Percentiles rank a stretch among this genome's conserved stretches.
Conservation (phyloP, 1,140 invertebrate genomes). For the Neodiprion lecontei region DNA sequence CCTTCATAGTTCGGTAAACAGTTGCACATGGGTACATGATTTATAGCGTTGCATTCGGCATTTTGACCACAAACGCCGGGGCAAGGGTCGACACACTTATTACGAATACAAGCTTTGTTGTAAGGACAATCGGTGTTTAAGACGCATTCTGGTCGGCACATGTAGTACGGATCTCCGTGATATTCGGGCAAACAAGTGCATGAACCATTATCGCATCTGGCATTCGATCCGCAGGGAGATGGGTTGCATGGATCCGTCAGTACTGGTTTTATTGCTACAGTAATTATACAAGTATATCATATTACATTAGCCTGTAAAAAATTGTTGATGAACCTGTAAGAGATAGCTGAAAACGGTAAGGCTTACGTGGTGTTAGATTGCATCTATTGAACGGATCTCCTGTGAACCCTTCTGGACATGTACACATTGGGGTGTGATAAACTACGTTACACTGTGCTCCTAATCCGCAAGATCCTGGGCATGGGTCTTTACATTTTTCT, state of each 20-base stretch:
- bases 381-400: constrained; percentile 60
- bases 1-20: constrained; percentile 80
- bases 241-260: constrained; percentile 71
- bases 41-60: constrained; percentile 75
- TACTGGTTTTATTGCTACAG: constrained; percentile 42
- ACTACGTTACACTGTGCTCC: constrained; percentile 59
- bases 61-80: constrained; percentile 75
- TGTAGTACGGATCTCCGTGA: constrained; percentile 77
- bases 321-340: neutral
- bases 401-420: constrained; percentile 52
- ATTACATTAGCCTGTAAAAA: constrained; percentile 24
- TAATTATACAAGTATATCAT: constrained; percentile 35
- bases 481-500: constrained; percentile 56
- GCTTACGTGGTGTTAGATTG: constrained; percentile 50
- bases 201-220: constrained; percentile 72
- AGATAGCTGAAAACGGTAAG: constrained; percentile 39
- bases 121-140: constrained; percentile 74
- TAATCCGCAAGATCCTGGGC: constrained; percentile 53
- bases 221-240: constrained; percentile 77
- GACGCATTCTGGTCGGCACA: constrained; percentile 76
- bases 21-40: constrained; percentile 78
- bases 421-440: constrained; percentile 58
- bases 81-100: constrained; percentile 77
- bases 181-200: constrained; percentile 77
- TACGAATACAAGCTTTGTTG: constrained; percentile 71